These are phyloP conservation scores for Corythucha ciliata DNA, from an alignment of 2,888 invertebrate species.

Conservation along the genomic window DNA sequence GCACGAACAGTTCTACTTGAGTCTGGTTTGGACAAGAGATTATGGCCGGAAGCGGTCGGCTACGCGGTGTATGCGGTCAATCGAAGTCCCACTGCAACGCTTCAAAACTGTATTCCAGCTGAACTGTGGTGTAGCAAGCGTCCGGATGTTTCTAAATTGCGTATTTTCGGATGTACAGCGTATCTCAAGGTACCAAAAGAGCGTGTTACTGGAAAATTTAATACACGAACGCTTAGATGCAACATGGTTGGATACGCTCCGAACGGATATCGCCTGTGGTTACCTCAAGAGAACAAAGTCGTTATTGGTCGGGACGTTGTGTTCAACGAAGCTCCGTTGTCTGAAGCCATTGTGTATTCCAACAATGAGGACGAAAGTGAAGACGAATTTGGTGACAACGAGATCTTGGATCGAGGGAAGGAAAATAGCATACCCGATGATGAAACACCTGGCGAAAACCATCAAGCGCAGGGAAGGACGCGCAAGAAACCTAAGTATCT, in stretches of 20 bases:
- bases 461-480: too few relatives aligned
- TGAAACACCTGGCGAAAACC: too few relatives aligned
- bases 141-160: conserved; percentile 35
- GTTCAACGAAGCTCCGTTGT: too few relatives aligned
- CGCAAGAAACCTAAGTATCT: background rate
- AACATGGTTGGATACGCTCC: conserved; percentile 33
- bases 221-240: conserved; percentile 34
- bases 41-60: conserved; percentile 38
- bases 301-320: too few relatives aligned
- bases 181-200: conserved; percentile 34
- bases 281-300: conserved; percentile 28
- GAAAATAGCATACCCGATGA: too few relatives aligned
- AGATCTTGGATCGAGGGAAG: too few relatives aligned
- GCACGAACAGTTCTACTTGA: conserved; percentile 35
- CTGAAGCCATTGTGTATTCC: too few relatives aligned
- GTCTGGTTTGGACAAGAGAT: conserved; percentile 29
- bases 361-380: too few relatives aligned
- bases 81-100: conserved; percentile 31
- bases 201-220: conserved; percentile 34
- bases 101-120: conserved; percentile 32
- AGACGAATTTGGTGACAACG: too few relatives aligned
- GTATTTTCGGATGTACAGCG: conserved; percentile 37
- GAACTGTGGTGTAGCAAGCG: conserved; percentile 36
- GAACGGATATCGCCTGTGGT: conserved; percentile 33
- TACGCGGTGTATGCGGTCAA: conserved; percentile 35